These are phyloP conservation scores for Chelon auratus DNA, from an alignment of 2,797 vertebrate genomes.

Conservation along the genomic window DNA sequence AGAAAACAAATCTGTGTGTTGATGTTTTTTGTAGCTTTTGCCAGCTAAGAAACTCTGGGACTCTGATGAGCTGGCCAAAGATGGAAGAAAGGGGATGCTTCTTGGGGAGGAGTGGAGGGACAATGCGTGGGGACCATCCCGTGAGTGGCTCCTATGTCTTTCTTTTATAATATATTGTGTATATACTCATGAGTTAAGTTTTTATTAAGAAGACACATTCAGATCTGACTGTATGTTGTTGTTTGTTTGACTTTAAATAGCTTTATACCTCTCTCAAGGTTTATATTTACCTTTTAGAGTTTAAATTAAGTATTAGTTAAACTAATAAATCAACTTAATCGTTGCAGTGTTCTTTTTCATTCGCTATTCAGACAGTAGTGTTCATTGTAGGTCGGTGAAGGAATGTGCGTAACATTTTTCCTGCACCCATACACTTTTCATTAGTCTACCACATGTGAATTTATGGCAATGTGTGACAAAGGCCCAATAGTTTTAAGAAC, in stretches of 20 bases:
- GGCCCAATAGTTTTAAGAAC: too few relatives aligned
- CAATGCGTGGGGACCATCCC: slow-evolving; percentile 95
- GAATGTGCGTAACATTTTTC: too few relatives aligned
- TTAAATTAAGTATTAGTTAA: too few relatives aligned
- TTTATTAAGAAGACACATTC: background rate
- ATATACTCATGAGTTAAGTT: background rate
- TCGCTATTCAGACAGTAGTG: too few relatives aligned
- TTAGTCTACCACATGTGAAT: too few relatives aligned
- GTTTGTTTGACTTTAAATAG: background rate
- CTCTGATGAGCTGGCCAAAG: slow-evolving; percentile 97
- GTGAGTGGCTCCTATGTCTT: slow-evolving; percentile 83
- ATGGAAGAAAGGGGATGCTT: slow-evolving; percentile 98
- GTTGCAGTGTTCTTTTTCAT: too few relatives aligned
- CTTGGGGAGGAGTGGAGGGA: slow-evolving; percentile 98
- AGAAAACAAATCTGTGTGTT: background rate
- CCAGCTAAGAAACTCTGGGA: slow-evolving; percentile 99
- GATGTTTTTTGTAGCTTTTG: slow-evolving; percentile 86
- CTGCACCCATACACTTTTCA: too few relatives aligned
- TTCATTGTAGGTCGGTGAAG: too few relatives aligned
- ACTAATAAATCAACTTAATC: too few relatives aligned
- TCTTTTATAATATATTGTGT: background rate
- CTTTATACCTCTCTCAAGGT: background rate
- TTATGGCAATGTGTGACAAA: too few relatives aligned
- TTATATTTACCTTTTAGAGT: too few relatives aligned
- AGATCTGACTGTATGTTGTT: background rate